Percentiles rank a stretch among this genome's conserved stretches.
Evolutionary conservation across 2,888 invertebrate genomes (phyloP).

Genomic region (Tenthredo distinguenda): DNA sequence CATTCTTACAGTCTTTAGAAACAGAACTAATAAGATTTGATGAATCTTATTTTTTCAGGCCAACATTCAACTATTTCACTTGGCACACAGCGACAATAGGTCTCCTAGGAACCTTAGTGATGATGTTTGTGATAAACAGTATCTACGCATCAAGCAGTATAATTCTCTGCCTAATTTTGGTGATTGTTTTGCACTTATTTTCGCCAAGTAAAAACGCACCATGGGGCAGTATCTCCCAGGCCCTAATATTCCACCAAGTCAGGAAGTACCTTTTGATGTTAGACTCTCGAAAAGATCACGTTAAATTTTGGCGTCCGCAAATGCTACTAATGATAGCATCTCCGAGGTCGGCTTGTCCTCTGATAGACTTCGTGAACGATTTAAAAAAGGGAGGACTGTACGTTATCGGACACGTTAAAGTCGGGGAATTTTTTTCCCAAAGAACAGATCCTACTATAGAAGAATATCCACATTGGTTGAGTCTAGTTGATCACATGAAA

Average conservation of each 20-base stretch:
- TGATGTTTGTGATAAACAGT: constrained; percentile 97
- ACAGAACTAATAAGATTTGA: neutral
- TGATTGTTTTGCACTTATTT: constrained; percentile 93
- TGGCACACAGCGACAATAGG: constrained; percentile 96
- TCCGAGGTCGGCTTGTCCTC: constrained; percentile 92
- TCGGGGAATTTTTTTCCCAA: constrained; percentile 80
- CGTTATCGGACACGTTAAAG: constrained; percentile 91
- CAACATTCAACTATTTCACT: constrained; percentile 97
- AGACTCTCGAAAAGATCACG: constrained; percentile 98
- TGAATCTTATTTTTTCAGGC: constrained; percentile 81
- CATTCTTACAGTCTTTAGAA: neutral
- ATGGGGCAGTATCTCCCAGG: constrained; percentile 99
- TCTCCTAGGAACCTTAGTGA: constrained; percentile 89
- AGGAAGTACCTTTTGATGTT: constrained; percentile 97
- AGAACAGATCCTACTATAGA: constrained; percentile 86
- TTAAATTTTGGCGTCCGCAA: constrained; percentile 99
- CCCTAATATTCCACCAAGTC: constrained; percentile 98
- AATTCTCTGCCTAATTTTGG: constrained; percentile 90
- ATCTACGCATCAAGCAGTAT: constrained; percentile 94
- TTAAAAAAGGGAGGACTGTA: constrained; percentile 96
- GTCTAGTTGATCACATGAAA: constrained; percentile 96
- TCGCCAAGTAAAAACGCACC: constrained; percentile 90
- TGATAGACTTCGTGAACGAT: constrained; percentile 98
- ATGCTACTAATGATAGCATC: constrained; percentile 95
- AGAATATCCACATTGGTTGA: constrained; percentile 94